Percentiles rank a stretch among this genome's conserved stretches.
Evolutionary conservation across 2,113 vertebrate genomes (phyloP).

Genomic region (Grus americana): DNA sequence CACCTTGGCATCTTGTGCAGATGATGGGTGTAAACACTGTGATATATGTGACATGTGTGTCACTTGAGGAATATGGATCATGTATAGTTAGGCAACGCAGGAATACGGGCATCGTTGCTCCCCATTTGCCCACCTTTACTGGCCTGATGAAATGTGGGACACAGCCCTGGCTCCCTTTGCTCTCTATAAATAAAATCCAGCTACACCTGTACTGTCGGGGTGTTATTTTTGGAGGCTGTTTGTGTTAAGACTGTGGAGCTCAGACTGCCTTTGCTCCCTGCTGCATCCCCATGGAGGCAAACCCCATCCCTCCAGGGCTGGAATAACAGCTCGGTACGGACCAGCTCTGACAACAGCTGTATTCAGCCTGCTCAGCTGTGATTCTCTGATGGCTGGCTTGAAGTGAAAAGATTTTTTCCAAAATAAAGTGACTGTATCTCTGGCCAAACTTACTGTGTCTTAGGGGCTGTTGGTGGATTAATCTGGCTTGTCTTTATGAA

Average conservation of each 20-base stretch:
- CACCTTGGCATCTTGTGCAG: neutral
- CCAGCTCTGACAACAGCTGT: neutral
- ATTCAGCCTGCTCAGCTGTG: neutral
- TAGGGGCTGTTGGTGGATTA: neutral
- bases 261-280: neutral
- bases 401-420: neutral
- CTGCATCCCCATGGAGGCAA: neutral
- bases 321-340: neutral
- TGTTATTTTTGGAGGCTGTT: neutral
- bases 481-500: neutral
- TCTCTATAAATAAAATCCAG: neutral
- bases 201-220: neutral
- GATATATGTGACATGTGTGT: neutral
- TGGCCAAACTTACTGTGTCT: neutral
- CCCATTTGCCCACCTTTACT: neutral
- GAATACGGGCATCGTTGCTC: neutral
- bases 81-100: neutral
- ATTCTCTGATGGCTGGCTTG: neutral
- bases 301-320: neutral
- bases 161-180: neutral
- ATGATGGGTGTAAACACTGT: neutral
- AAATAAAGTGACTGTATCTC: neutral
- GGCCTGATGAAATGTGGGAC: neutral
- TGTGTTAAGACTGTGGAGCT: rapidly evolving
- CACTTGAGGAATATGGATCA: neutral